These are phyloP conservation scores for Pandemis cinnamomeana DNA, from an alignment of 2,888 invertebrate genomes.

Conservation along the genomic window DNA sequence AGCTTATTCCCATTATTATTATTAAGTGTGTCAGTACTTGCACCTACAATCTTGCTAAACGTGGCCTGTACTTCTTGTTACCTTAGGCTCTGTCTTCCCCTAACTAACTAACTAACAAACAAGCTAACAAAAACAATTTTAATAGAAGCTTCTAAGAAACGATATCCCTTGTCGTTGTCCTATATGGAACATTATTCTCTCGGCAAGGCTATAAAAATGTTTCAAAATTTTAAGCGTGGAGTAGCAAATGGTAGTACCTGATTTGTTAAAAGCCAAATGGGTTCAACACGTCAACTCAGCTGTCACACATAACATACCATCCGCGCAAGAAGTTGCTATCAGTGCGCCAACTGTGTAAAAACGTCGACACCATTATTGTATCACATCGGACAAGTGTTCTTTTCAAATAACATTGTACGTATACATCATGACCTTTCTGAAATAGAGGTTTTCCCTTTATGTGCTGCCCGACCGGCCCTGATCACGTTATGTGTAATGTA, in stretches of 20 bases:
- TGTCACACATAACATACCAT: background rate
- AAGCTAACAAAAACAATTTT: too few relatives aligned
- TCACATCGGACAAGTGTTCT: conserved; percentile 15
- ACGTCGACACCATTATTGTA: background rate
- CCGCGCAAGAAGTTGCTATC: conserved; percentile 9
- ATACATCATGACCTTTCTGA: conserved; percentile 29
- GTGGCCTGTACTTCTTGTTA: too few relatives aligned
- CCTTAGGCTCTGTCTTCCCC: too few relatives aligned
- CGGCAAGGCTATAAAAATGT: too few relatives aligned
- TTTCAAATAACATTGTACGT: conserved; percentile 28
- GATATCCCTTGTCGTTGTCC: background rate
- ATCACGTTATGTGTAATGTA: conserved; percentile 58
- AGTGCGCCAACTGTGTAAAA: conserved; percentile 5
- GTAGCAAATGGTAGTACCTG: background rate
- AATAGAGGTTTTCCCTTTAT: conserved; percentile 53
- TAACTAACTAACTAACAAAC: too few relatives aligned
- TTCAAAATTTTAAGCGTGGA: too few relatives aligned
- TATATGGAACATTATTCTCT: too few relatives aligned
- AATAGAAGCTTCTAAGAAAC: background rate
- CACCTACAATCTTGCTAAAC: too few relatives aligned
- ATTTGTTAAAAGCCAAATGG: background rate
- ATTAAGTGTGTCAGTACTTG: background rate
- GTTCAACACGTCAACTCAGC: conserved; percentile 7
- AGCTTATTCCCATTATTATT: conserved; percentile 5
- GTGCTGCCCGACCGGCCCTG: conserved; percentile 50